Base-by-base conservation (phyloP, 2,888 invertebrate genomes). In the Gastracanthus pulcherrimus region DNA sequence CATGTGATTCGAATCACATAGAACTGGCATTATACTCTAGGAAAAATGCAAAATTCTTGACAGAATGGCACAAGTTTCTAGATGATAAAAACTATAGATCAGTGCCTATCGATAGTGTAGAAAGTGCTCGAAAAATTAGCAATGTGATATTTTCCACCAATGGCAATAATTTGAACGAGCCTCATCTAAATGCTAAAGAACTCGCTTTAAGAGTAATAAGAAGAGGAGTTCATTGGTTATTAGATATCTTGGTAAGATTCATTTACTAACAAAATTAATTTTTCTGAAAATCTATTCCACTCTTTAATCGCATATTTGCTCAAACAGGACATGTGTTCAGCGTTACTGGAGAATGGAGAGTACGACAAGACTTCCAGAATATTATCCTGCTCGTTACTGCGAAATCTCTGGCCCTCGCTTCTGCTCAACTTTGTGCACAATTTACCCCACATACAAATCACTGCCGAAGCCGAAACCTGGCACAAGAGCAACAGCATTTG, bases 171-270 rank as follows among this genome's bases (percentile, higher is more conserved):
- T 74, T 66, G 26, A 64, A 69, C 31, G 69, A 84, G n/a, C 34
- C 78, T 60, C 6, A 13, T 23, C 62, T 90, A 11, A 84, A 88
- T 78, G 80, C 84, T 58, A 88, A 86, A 79, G 89, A 89, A 83
- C 81, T 91, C 36, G 85, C 88, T 31, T 83, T 86, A 58, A 85
- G 91, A 81, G 82, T 87, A 23, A 81, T 86, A 55, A 86, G 80
- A 79, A 86, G 78, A 23, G 84, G 85, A 75, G 80, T 80, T 13
- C 90, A 90, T 82, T 91, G 90, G 90, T 60, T 90, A 19, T 79
- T 79, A 51, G 91, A 91, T 84, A 87, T 91, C 78, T 83, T 90
- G 84, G 90, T 91, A 85, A 84, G 86, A 83, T 38, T 23, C 26
- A 69, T 64, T 75, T 9, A 26, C 41, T 23, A 55, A 60, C n/a